A percentile compares a stretch with the other conserved stretches of the same genome.
Evolutionary conservation across 2,113 vertebrate species (phyloP).

Genomic region (Gambusia affinis): DNA sequence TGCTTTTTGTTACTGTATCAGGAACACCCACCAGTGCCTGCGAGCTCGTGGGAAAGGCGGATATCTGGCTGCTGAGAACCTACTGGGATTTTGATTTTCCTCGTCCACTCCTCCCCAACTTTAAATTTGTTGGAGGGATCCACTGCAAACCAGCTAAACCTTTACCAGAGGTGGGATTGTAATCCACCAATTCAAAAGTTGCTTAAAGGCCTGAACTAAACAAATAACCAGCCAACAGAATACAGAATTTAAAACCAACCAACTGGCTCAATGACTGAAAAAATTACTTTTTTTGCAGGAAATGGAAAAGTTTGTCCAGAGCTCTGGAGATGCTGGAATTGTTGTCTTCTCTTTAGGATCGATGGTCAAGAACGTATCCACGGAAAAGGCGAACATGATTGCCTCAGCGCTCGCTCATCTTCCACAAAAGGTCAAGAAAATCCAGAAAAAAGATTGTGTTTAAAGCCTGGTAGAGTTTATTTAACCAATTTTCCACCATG

Average conservation of each 20-base stretch:
- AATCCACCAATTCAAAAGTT: slow-evolving; percentile 85
- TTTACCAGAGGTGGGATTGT: slow-evolving; percentile 75
- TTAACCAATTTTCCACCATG: not conserved
- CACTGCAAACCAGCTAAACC: slow-evolving; percentile 89
- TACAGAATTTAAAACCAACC: not conserved
- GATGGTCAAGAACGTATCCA: slow-evolving; percentile 82
- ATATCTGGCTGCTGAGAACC: slow-evolving; percentile 90
- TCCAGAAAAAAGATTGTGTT: too few species aligned
- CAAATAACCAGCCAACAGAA: not conserved
- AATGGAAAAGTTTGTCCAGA: slow-evolving; percentile 89
- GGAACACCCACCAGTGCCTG: slow-evolving; percentile 66
- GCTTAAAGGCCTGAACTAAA: slow-evolving; percentile 32
- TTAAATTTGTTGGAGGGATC: slow-evolving; percentile 89
- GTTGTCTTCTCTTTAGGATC: slow-evolving; percentile 89
- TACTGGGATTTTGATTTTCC: slow-evolving; percentile 95
- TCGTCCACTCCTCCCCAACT: slow-evolving; percentile 88
- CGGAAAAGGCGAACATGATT: slow-evolving; percentile 82
- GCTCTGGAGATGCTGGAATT: slow-evolving; percentile 85
- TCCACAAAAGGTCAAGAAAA: slow-evolving; percentile 86
- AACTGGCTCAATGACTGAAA: not conserved
- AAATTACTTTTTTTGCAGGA: slow-evolving; percentile 73
- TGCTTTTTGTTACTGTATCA: not conserved
- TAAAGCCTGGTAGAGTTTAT: not conserved
- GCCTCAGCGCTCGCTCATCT: slow-evolving; percentile 86
- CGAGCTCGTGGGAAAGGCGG: slow-evolving; percentile 85